Base-by-base conservation (phyloP, 2,888 invertebrate species). In the Tanytarsus gracilentus region DNA sequence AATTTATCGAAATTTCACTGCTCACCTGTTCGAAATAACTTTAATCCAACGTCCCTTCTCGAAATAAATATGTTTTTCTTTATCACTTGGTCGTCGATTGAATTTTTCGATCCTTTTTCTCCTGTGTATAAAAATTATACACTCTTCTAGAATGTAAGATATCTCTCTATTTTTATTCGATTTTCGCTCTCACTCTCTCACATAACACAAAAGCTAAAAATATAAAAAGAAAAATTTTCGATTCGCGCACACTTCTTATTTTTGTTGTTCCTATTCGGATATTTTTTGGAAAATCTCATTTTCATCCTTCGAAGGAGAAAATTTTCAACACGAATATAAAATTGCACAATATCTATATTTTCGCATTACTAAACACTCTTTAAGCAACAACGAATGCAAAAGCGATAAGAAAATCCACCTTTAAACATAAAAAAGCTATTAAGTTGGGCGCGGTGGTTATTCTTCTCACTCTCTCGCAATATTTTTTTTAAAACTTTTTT, bases 361-460 rank as follows among this genome's bases (percentile, higher is more conserved):
- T n/a, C 11, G 4, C 11, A 5, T 6, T n/a, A 7, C 39, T 39
- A 5, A n/a, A 7, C 14, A 16, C 9, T n/a, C 4, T 9, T 14
- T 9, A 40, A 9, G 9, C 5, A 6, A 9, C 5, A 6, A n/a
- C 5, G 40, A 40, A 9, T 9, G 40, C 4, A 6, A 14, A 40
- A 39, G 39, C 39, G 14, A 16, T 14, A 39, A 39, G 39, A 16
- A 14, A 39, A 39, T n/a, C n/a, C 5, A 30, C 30, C 14, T n/a
- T 39, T 39, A 16, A 39, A 14, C n/a, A 44, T 9, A 11, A 44
- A 44, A 44, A 18, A 18, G 23, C 44, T 44, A 21, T 44, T 44
- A 21, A 29, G 29, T 6, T 29, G 44, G 44, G 44, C 44, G 44
- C 44, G 44, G 44, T 44, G 44, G 44, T 44, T 44, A 21, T 23